A percentile compares a stretch with the other conserved stretches of the same genome.
phyloP scores from a whole-genome alignment of 2,888 invertebrate species.

The Homarus gammarus region DNA sequence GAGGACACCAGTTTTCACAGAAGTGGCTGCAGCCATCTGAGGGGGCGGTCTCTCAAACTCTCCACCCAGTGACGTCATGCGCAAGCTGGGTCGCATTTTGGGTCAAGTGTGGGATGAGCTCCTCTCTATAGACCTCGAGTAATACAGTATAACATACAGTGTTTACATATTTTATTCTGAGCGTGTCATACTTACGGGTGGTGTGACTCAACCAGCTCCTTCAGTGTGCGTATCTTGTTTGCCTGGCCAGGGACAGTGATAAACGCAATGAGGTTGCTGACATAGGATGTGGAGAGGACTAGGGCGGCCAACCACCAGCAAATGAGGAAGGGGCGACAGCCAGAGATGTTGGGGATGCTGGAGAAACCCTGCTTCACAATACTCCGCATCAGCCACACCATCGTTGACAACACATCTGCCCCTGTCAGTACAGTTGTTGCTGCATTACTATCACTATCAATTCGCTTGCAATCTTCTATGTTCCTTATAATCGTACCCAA shows the following conservation, averaged over 20 bases:
- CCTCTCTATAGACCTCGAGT: no score
- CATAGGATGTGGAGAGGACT: slow-evolving; percentile 19
- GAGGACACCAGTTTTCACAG: no score
- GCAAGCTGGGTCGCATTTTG: no score
- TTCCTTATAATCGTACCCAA: background rate
- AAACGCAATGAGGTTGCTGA: slow-evolving; percentile 22
- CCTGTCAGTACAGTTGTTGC: background rate
- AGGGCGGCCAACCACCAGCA: slow-evolving; percentile 8
- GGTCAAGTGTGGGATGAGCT: no score
- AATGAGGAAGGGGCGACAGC: background rate
- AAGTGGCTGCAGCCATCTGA: no score
- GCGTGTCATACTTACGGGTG: slow-evolving; percentile 14
- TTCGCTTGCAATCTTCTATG: background rate
- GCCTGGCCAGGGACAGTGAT: slow-evolving; percentile 16
- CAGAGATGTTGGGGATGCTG: background rate
- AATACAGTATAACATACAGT: no score
- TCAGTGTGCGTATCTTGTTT: background rate
- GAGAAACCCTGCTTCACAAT: background rate
- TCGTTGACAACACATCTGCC: background rate
- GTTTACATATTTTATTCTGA: no score
- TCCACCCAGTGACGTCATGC: no score
- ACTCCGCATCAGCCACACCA: background rate
- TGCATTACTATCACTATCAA: background rate
- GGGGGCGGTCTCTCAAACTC: no score
- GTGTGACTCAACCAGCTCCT: background rate